These are phyloP conservation scores for Zootermopsis nevadensis DNA, from an alignment of 2,888 invertebrate species.

Conservation along the genomic window DNA sequence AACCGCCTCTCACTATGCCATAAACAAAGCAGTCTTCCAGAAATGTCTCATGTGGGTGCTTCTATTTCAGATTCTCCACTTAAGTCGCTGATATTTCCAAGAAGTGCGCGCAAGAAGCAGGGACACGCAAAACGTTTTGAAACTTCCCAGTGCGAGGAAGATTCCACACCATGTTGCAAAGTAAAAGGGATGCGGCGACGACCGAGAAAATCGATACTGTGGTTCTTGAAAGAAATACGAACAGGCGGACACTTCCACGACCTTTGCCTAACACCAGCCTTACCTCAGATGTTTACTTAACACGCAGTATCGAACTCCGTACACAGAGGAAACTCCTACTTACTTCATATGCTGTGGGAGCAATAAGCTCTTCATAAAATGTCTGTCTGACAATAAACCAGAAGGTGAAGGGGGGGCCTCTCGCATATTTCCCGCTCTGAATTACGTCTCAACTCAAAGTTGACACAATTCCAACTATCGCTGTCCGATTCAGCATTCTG, in stretches of 20 bases:
- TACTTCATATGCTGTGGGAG: no score
- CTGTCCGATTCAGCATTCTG: no score
- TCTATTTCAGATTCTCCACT: background rate
- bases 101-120: background rate
- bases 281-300: background rate
- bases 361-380: no score
- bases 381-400: no score
- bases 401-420: no score
- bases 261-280: background rate
- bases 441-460: no score
- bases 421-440: no score
- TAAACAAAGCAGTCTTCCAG: no score
- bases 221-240: slow-evolving; percentile 21
- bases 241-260: background rate
- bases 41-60: background rate
- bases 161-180: slow-evolving; percentile 6
- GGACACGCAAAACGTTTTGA: background rate
- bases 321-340: background rate
- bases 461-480: no score
- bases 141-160: slow-evolving; percentile 8
- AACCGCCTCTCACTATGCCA: no score
- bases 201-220: slow-evolving; percentile 2
- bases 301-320: background rate
- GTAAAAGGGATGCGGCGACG: background rate
- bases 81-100: background rate